A percentile compares a stretch with the other conserved stretches of the same genome.
Evolutionary conservation across 2,797 vertebrate genomes (phyloP).

Genomic region (Enteromius trimaculatus): DNA sequence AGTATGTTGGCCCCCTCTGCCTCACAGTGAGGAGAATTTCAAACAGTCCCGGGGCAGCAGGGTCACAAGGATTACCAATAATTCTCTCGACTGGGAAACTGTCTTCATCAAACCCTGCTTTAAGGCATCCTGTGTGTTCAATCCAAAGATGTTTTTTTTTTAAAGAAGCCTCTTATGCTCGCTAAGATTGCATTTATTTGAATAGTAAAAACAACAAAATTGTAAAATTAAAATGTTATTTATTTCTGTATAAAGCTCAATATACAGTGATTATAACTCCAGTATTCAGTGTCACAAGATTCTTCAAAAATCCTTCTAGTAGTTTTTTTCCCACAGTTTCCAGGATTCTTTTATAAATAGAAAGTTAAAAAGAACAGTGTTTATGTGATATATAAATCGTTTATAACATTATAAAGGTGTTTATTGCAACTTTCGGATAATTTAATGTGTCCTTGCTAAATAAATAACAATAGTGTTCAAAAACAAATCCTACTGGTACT

Average conservation of each 20-base stretch:
- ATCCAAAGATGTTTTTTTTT: neutral
- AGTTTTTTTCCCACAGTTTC: no score
- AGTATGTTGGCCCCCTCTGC: slow-evolving; percentile 54
- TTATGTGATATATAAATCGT: neutral
- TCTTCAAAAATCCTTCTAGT: neutral
- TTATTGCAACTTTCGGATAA: neutral
- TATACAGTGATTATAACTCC: neutral
- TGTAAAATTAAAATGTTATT: neutral
- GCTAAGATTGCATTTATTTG: neutral
- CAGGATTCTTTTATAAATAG: neutral
- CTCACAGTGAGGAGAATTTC: slow-evolving; percentile 60
- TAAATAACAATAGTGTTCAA: neutral
- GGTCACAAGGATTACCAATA: slow-evolving; percentile 47
- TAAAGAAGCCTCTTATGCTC: neutral
- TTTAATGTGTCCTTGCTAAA: neutral
- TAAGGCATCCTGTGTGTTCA: neutral
- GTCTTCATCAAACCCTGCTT: neutral
- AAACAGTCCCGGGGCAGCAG: slow-evolving; percentile 55
- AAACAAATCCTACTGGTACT: neutral
- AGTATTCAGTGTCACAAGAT: neutral
- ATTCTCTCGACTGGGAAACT: slow-evolving; percentile 31
- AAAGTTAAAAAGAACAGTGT: neutral
- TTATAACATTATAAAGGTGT: neutral
- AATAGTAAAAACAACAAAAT: neutral
- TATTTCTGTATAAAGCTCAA: neutral